A percentile compares a stretch with the other conserved stretches of the same genome.
Evolutionary conservation across 2,113 vertebrate species (phyloP).

Genomic region (Mirza zaza): DNA sequence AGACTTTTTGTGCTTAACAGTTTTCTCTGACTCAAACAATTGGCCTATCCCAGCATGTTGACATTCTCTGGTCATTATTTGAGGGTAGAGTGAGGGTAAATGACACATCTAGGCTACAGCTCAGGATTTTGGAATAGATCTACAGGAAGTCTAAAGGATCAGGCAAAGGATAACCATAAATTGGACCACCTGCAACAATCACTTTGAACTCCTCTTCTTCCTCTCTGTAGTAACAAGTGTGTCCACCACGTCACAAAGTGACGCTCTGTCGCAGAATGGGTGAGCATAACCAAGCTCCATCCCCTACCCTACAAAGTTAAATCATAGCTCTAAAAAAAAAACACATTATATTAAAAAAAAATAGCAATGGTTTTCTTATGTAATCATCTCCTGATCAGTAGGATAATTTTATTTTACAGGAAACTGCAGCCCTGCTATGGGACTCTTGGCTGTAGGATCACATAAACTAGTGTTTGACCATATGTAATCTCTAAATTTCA

Average conservation of each 20-base stretch:
- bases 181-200: rapidly evolving
- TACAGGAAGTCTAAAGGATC: neutral
- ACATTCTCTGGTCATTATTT: neutral
- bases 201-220: neutral
- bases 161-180: neutral
- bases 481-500: neutral
- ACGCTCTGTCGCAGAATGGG: neutral
- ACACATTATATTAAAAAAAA: neutral
- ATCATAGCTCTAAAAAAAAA: neutral
- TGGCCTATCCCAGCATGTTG: neutral
- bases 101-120: neutral
- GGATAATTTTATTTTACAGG: neutral
- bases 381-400: neutral
- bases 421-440: neutral
- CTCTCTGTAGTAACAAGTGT: neutral
- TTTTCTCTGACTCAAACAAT: neutral
- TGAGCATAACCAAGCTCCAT: neutral
- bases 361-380: neutral
- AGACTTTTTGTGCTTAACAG: neutral
- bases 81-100: neutral
- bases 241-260: rapidly evolving
- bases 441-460: neutral
- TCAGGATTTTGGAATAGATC: neutral
- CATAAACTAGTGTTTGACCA: neutral
- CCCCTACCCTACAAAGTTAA: neutral